Evolutionary conservation across 2,888 invertebrate genomes (phyloP), one percentile per base, ranked within the genome.

Genomic region (Macaria liturata): DNA sequence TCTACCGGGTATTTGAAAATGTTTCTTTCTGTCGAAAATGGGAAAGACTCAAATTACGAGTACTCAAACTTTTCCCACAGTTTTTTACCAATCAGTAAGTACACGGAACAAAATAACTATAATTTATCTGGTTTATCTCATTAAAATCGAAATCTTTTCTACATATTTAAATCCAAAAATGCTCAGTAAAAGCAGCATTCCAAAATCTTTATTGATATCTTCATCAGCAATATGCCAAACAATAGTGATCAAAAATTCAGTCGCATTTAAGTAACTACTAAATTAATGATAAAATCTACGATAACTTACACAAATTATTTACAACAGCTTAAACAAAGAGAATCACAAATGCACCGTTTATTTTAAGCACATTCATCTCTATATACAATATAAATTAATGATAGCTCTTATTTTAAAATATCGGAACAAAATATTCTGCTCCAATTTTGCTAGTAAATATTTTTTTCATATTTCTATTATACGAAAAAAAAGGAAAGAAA

Each of bases 261-360:
- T 88, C 84, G 77, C 81, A 72, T 81, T 76, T 66, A 75, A 76
- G 72, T 78, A 79, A 72, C 76, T 82, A 79, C 75, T 69, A 84
- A 88, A 84, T 78, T 76, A 74, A 76, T 76, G 71, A 76, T 79
- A 81, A 79, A 65, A 76, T 80, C 78, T 82, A 85, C 72, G 67
- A 74, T 83, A 86, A 85, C 87, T 88, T 87, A 89, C 78, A 79
- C 66, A 86, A 86, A 85, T 78, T 91, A 89, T 90, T 86, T 91
- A 91, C 90, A 91, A 74, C 75, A 69, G 82, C 76, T 81, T 79
- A 76, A 68, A 84, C 80, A 72, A 85, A 78, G 74, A 79, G 70
- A 85, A 78, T 83, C 79, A 81, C 81, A 84, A 84, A 86, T 84
- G 82, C 81, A 86, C 80, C 81, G 69, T 75, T 76, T 52, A 74